Evolutionary conservation across 2,797 vertebrate species (phyloP), one percentile per base, ranked within the genome.

Genomic region (Acropternis orthonyx): DNA sequence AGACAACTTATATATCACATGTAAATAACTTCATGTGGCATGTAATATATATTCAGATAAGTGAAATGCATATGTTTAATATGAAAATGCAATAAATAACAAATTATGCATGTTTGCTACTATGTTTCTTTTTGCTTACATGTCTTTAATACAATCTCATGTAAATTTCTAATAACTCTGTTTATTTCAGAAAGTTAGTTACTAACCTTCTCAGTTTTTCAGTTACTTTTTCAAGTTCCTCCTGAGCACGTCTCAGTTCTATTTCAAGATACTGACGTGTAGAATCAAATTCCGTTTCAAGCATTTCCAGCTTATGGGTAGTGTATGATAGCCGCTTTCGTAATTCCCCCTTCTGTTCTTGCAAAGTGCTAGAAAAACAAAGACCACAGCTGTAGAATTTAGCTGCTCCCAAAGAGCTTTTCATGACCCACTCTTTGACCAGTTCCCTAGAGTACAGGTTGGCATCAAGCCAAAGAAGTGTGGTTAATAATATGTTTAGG

Each of bases 271-370:
- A 99, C 97, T 99, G 99, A 77, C 99, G 98, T 10, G 99, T 99
- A 89, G 99, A 99, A 97, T 99, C 98, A 44, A 99, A 99, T 97
- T 99, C 99, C 1, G 97, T 98, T 97, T 99, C 99, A 96, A 99
- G 98, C 98, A 98, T 99, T 98, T 99, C 99, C 98, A 99, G 98
- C 96, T 98, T 99, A 97, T 99, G 99, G 65, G 99, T 98, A 74
- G 99, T 99, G 97, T 98, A 99, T 8, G 98, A 98, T 76, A 99
- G 98, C 59, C 98, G 98, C 96, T 99, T 99, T 68, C 98, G 98
- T 94, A 99, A 98, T 97, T 99, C 99, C 66, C 99, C 99, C 97
- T 99, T 99, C 98, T 99, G 99, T 97, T 99, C 99, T 93, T 99
- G 99, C 97, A 99, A 97, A 88, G 98, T 98, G 96, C 99, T 99